Percentiles rank a stretch among this genome's conserved stretches.
Evolutionary conservation across 2,797 vertebrate species (phyloP).

Genomic region (Cyclura pinguis): DNA sequence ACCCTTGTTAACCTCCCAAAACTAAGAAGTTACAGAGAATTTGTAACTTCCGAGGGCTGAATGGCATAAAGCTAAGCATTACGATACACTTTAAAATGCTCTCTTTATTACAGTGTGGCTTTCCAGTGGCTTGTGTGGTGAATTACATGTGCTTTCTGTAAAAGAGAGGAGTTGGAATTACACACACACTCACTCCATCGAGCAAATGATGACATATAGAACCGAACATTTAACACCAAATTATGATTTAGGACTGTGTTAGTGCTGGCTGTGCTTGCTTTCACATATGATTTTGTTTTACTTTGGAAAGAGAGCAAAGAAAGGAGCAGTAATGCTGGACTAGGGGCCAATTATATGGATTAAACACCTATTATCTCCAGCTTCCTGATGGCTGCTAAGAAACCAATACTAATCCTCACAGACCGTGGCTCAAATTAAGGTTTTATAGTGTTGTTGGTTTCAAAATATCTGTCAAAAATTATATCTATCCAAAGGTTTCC

Average conservation of each 20-base stretch:
- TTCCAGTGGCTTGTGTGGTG: neutral
- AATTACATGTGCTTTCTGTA: neutral
- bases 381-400: neutral
- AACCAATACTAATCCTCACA: neutral
- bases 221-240: neutral
- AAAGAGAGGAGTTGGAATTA: neutral
- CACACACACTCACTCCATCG: no score
- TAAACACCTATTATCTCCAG: neutral
- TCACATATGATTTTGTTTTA: neutral
- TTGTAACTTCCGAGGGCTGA: no score
- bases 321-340: constrained; percentile 21
- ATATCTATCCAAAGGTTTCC: neutral
- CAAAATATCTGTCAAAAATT: neutral
- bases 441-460: neutral
- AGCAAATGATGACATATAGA: neutral
- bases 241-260: neutral
- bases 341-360: constrained; percentile 13
- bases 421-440: neutral
- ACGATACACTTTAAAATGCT: neutral
- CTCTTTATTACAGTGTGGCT: neutral
- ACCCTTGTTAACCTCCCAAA: no score
- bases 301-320: constrained; percentile 26
- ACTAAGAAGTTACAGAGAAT: no score
- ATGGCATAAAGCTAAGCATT: no score
- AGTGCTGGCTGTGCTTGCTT: neutral